Base-by-base conservation (phyloP, 2,113 vertebrate species). In the Proteles cristata region DNA sequence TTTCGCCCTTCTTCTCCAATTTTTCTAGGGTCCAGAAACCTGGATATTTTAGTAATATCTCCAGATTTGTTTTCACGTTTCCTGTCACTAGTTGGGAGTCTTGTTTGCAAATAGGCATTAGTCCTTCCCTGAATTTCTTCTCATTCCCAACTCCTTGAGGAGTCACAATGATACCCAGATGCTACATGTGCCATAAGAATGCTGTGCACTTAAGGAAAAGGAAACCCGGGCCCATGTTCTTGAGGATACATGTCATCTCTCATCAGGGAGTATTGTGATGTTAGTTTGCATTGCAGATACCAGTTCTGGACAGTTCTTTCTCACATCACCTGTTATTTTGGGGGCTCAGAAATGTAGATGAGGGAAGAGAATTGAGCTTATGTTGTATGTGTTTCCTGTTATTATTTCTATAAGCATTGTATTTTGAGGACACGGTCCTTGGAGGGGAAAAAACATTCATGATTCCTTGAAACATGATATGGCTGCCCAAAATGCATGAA, bases 361-460 rank as follows among this genome's bases (percentile, higher is more conserved):
- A 74, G 48, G 86, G 65, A 65, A 92, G 73, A 93, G 21, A 50
- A 88, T 11, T 11, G 58, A 90, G 43, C 8, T 91, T 11, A 14
- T 61, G 10, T 71, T 68, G 45, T 4, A 4, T 48, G 28, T 82
- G n/a, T 82, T 86, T 89, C 79, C n/a, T 61, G 9, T 58, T 65
- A 87, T 93, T 39, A 50, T 88, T 71, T 93, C 50, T 88, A 2
- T 61, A 85, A 43, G 61, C 19, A 89, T 53, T 92, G 17, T 87
- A 48, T 93, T 97, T 93, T 84, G 48, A 95, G 23, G 19, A 45
- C 82, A 53, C 26, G 45, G 26, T 53, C 93, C 79, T 43, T 68
- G 7, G 61, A 94, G 50, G 86, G 88, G n/a, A 86, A 93, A 89
- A 82, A 86, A 86, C 85, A 82, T 35, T 45, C 86, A 96, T 89